Conservation (phyloP, 2,113 vertebrate genomes). For the Nycticebus coucang region DNA sequence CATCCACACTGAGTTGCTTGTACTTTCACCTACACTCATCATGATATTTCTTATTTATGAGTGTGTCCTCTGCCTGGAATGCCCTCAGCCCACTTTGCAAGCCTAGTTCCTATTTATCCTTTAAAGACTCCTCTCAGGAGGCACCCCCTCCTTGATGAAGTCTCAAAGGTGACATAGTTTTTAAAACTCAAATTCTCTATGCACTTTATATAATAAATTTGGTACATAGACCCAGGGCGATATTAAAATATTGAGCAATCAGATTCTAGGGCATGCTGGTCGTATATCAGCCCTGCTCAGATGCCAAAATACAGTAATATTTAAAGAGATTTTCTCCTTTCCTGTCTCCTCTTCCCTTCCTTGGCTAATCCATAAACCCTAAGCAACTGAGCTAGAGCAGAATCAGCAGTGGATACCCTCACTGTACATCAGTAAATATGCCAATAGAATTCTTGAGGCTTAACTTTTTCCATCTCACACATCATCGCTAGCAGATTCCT, state of each 20-base stretch:
- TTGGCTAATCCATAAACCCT: not conserved
- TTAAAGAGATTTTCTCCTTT: conserved; percentile 32
- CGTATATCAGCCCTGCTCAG: conserved; percentile 16
- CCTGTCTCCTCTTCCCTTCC: conserved; percentile 5
- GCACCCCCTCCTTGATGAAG: not conserved
- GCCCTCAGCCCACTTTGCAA: not conserved
- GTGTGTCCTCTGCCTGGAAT: not conserved
- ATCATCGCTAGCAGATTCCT: not conserved
- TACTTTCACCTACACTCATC: not conserved
- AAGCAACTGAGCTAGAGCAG: not conserved
- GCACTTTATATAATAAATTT: conserved; percentile 38
- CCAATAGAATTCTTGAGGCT: conserved; percentile 4
- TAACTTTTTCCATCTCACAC: not conserved
- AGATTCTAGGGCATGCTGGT: not conserved
- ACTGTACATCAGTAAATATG: not conserved
- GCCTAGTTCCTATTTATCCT: not conserved
- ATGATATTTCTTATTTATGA: conserved; percentile 5
- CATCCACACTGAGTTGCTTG: not conserved
- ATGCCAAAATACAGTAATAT: conserved; percentile 31
- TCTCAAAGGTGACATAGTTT: conserved; percentile 49
- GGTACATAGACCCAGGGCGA: not conserved
- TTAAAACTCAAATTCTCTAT: conserved; percentile 52
- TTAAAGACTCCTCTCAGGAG: conserved; percentile 27
- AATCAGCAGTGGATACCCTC: not conserved
- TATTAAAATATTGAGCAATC: conserved; percentile 49